Percentiles rank a stretch among this genome's conserved stretches.
Evolutionary conservation across 2,113 vertebrate species (phyloP).

Genomic region (Lycaon pictus): DNA sequence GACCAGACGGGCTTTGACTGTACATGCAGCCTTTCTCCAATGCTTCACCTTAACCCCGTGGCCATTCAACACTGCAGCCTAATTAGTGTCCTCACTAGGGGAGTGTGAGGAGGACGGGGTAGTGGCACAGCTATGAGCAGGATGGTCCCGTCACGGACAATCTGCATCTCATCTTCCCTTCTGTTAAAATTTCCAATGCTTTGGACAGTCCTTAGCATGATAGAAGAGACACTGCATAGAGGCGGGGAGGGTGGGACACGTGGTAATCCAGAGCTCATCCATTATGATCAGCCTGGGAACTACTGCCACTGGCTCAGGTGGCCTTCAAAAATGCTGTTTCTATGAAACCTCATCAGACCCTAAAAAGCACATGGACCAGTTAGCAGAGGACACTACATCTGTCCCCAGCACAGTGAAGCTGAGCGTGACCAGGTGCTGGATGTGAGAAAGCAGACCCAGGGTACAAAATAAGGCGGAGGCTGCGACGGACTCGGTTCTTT

Average conservation of each 20-base stretch:
- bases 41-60: constrained; percentile 93
- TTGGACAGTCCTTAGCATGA: constrained; percentile 91
- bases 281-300: constrained; percentile 92
- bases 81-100: constrained; percentile 88
- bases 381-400: constrained; percentile 86
- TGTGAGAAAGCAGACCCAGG: constrained; percentile 84
- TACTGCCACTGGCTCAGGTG: constrained; percentile 91
- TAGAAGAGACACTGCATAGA: constrained; percentile 89
- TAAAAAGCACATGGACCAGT: constrained; percentile 86
- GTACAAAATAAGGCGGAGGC: constrained; percentile 88
- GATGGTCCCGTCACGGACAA: constrained; percentile 86
- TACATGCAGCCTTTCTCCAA: constrained; percentile 91
- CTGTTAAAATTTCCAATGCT: constrained; percentile 92
- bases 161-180: constrained; percentile 92
- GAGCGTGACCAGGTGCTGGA: constrained; percentile 82
- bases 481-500: constrained; percentile 90
- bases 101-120: constrained; percentile 90
- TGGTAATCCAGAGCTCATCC: constrained; percentile 91
- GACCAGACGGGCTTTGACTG: constrained; percentile 90
- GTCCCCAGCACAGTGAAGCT: constrained; percentile 80
- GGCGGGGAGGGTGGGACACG: constrained; percentile 85
- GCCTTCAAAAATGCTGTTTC: constrained; percentile 93
- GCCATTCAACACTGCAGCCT: constrained; percentile 93
- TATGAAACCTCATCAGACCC: constrained; percentile 92
- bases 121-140: constrained; percentile 85